A percentile compares a stretch with the other conserved stretches of the same genome.
Evolutionary conservation across 2,113 vertebrate genomes (phyloP).

Genomic region (Rhinolophus ferrumequinum): DNA sequence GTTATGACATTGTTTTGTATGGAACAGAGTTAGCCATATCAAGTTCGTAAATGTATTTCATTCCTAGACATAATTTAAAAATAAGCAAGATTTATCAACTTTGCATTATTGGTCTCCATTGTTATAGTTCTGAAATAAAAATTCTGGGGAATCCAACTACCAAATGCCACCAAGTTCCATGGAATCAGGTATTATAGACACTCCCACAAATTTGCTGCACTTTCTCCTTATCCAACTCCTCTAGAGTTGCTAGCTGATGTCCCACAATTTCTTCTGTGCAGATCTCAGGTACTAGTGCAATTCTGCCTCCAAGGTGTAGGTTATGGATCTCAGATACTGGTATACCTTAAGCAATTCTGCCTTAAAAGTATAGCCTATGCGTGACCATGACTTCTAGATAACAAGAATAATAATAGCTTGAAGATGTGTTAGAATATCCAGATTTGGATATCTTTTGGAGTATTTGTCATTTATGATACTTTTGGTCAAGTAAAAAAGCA

Average conservation of each 20-base stretch:
- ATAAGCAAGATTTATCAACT: neutral
- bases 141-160: neutral
- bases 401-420: neutral
- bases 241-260: fast-evolving
- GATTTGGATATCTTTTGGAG: neutral
- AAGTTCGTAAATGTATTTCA: fast-evolving
- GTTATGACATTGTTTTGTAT: neutral
- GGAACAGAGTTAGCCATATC: neutral
- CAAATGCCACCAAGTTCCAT: neutral
- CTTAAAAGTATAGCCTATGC: fast-evolving
- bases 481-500: neutral
- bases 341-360: neutral
- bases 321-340: neutral
- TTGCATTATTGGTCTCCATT: neutral
- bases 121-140: neutral
- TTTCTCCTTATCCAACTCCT: neutral
- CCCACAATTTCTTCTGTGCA: neutral
- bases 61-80: neutral
- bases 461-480: neutral
- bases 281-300: fast-evolving
- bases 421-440: neutral
- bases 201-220: neutral
- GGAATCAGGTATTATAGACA: neutral
- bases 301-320: fast-evolving
- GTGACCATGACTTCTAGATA: neutral